Evolutionary conservation across 2,113 vertebrate species (phyloP).

Genomic region (Aldabrachelys gigantea): DNA sequence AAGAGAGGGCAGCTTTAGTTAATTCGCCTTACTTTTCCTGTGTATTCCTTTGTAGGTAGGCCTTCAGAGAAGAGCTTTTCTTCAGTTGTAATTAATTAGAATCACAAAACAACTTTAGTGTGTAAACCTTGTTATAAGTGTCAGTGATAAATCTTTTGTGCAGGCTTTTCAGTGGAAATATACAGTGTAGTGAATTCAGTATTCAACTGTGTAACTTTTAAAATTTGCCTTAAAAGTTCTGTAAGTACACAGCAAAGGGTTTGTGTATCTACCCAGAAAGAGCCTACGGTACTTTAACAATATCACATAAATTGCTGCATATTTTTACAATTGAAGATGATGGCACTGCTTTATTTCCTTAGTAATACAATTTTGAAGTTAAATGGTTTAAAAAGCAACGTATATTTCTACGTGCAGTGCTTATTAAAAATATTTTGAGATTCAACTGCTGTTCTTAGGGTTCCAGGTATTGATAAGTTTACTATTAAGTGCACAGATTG

Average conservation of each 20-base stretch:
- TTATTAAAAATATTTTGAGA: background rate
- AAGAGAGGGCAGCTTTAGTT: background rate
- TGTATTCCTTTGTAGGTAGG: background rate
- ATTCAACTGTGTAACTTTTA: background rate
- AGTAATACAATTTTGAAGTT: background rate
- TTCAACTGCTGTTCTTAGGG: background rate
- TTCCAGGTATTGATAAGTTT: background rate
- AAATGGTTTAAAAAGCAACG: background rate
- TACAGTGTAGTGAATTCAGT: background rate
- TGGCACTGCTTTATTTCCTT: background rate
- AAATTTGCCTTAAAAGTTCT: background rate
- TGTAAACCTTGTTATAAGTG: background rate
- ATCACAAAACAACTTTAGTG: background rate
- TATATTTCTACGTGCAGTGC: background rate
- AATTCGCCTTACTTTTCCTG: background rate
- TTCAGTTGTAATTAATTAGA: background rate
- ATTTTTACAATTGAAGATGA: background rate
- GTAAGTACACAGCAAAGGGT: background rate
- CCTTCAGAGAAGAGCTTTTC: background rate
- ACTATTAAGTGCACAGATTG: background rate
- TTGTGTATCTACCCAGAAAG: background rate
- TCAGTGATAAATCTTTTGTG: background rate
- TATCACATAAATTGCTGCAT: conserved; percentile 4
- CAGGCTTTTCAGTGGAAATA: background rate
- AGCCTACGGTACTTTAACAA: background rate